Evolutionary conservation across 1,140 invertebrate species (phyloP).

Genomic region (Drosophila nebulosa): DNA sequence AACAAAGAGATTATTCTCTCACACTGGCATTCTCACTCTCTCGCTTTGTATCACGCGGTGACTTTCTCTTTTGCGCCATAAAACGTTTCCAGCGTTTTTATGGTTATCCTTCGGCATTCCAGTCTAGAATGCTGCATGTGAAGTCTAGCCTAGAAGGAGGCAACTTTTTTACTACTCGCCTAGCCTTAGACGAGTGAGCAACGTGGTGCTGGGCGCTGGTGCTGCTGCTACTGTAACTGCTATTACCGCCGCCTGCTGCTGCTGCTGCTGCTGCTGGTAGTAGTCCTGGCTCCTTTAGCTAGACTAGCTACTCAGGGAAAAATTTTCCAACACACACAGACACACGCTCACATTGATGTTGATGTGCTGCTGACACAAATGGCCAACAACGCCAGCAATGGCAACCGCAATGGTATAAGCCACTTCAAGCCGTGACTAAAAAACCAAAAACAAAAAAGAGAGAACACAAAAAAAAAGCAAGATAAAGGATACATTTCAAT

Average conservation of each 20-base stretch:
- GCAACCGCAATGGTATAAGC: constrained; percentile 19
- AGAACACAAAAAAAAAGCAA: not conserved
- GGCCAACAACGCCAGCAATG: constrained; percentile 41
- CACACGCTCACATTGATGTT: constrained; percentile 8
- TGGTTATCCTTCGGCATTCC: constrained; percentile 25
- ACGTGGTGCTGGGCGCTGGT: constrained; percentile 43
- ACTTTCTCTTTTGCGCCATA: constrained; percentile 2
- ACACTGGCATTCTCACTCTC: not conserved
- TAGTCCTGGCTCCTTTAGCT: not conserved
- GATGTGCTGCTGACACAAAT: constrained; percentile 44
- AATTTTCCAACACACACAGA: constrained; percentile 39
- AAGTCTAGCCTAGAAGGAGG: constrained; percentile 26
- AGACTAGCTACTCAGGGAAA: constrained; percentile 61
- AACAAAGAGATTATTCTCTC: constrained; percentile 35
- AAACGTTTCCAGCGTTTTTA: not conserved
- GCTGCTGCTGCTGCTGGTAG: constrained; percentile 10
- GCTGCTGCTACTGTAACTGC: constrained; percentile 41
- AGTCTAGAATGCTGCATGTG: constrained; percentile 17
- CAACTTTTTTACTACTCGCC: constrained; percentile 23
- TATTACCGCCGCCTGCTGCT: constrained; percentile 17
- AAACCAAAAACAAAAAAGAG: constrained; percentile 9
- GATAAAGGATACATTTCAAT: constrained; percentile 6
- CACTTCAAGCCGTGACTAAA: constrained; percentile 34
- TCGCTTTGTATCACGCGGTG: not conserved
- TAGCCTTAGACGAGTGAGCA: constrained; percentile 61